These are phyloP conservation scores for Montipora sp. DNA, from an alignment of 64 coral and sea anemone genomes.

Conservation along the genomic window DNA sequence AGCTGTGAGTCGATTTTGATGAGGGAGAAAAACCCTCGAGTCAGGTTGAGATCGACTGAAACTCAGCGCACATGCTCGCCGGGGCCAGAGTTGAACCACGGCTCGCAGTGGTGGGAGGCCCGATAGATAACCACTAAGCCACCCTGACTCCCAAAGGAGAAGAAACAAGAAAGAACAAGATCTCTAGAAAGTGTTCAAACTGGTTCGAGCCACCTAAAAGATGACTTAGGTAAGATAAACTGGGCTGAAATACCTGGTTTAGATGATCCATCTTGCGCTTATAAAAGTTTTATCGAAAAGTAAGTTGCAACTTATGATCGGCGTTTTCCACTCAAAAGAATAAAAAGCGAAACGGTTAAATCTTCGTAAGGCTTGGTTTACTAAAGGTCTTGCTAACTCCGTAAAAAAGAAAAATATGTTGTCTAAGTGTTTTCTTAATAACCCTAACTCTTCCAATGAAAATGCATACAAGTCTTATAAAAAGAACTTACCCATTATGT, in stretches of 20 bases:
- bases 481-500: neutral
- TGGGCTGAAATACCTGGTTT: slow-evolving; percentile 1
- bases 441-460: slow-evolving; percentile 16
- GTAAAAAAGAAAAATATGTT: slow-evolving; percentile 2
- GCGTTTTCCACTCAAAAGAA: neutral
- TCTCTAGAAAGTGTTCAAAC: too few species aligned
- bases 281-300: neutral
- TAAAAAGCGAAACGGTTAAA: neutral
- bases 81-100: too few species aligned
- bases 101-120: too few species aligned
- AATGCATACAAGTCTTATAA: slow-evolving; percentile 20
- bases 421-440: slow-evolving; percentile 18
- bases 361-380: neutral
- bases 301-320: neutral
- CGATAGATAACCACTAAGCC: too few species aligned
- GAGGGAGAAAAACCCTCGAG: too few species aligned
- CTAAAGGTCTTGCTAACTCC: slow-evolving; percentile 6
- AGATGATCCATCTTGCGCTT: neutral
- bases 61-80: too few species aligned
- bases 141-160: too few species aligned
- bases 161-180: too few species aligned
- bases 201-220: neutral
- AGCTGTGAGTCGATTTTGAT: too few species aligned
- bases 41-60: too few species aligned
- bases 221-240: slow-evolving; percentile 14